phyloP scores from a whole-genome alignment of 1,140 invertebrate genomes.

The Microplitis demolitor region DNA sequence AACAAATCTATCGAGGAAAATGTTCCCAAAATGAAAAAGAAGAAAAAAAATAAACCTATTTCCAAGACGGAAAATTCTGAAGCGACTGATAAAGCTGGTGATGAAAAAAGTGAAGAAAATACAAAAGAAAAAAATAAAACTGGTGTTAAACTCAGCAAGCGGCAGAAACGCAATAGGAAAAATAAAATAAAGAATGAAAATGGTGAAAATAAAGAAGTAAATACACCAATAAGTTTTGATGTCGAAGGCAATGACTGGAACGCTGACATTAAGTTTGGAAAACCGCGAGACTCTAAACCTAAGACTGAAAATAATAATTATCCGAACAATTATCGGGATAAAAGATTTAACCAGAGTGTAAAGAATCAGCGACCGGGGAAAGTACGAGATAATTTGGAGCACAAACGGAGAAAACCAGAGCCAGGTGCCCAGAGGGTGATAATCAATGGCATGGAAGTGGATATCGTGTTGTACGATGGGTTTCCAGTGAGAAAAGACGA shows the following conservation, averaged over 20 bases:
- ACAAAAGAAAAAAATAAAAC: conserved; percentile 20
- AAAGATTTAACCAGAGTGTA: conserved; percentile 25
- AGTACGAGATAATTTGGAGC: conserved; percentile 50
- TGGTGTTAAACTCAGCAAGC: conserved; percentile 41
- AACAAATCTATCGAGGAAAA: too few relatives aligned
- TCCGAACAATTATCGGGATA: not conserved
- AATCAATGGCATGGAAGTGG: conserved; percentile 69
- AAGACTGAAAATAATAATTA: conserved; percentile 29
- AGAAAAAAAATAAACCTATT: conserved; percentile 10
- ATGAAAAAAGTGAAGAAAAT: conserved; percentile 35
- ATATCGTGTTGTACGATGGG: conserved; percentile 70
- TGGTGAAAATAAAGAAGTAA: conserved; percentile 17
- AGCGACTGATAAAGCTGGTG: not conserved
- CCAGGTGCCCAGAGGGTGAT: conserved; percentile 59
- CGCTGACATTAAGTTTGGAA: conserved; percentile 33
- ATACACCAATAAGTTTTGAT: conserved; percentile 20
- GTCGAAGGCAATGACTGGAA: conserved; percentile 35
- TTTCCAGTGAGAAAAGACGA: conserved; percentile 75
- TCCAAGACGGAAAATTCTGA: not conserved
- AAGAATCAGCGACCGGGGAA: conserved; percentile 40
- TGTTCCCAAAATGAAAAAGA: conserved; percentile 26
- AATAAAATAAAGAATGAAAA: conserved; percentile 34
- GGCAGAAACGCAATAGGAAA: conserved; percentile 49
- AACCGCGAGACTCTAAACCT: conserved; percentile 9
- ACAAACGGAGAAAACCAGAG: conserved; percentile 61